These are phyloP conservation scores for Philopotamus ludificatus DNA, from an alignment of 1,140 invertebrate species.

Conservation along the genomic window DNA sequence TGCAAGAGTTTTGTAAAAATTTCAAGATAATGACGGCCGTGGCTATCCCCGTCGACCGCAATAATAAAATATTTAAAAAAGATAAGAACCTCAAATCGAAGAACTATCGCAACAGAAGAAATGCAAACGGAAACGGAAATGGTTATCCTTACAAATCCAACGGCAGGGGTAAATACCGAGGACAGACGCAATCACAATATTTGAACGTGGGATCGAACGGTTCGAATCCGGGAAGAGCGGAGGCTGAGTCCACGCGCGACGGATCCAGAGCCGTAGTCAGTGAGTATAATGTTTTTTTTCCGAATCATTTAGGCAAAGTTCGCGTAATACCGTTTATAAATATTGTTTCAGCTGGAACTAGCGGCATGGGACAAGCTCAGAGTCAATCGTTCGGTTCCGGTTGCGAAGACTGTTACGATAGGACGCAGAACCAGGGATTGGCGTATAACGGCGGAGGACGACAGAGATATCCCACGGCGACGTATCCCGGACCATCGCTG, in stretches of 20 bases:
- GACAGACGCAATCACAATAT: slow-evolving; percentile 82
- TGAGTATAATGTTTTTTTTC: slow-evolving; percentile 55
- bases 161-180: slow-evolving; percentile 52
- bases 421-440: slow-evolving; percentile 7
- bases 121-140: not conserved
- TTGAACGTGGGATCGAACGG: slow-evolving; percentile 61
- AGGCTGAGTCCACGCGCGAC: slow-evolving; percentile 71
- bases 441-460: not conserved
- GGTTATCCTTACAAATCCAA: slow-evolving; percentile 5
- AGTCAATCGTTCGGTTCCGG: slow-evolving; percentile 64
- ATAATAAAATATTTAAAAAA: not conserved
- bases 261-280: slow-evolving; percentile 73
- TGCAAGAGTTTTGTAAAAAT: slow-evolving; percentile 14
- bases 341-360: slow-evolving; percentile 60
- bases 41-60: not conserved
- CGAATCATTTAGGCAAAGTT: not conserved
- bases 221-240: slow-evolving; percentile 68
- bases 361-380: slow-evolving; percentile 79
- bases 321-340: not conserved
- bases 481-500: not conserved
- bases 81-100: not conserved
- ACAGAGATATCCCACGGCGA: not conserved
- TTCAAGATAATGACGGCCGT: not conserved
- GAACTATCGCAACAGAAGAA: not conserved
- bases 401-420: slow-evolving; percentile 50